Evolutionary conservation across 2,797 vertebrate genomes (phyloP).

Genomic region (Nasua narica): DNA sequence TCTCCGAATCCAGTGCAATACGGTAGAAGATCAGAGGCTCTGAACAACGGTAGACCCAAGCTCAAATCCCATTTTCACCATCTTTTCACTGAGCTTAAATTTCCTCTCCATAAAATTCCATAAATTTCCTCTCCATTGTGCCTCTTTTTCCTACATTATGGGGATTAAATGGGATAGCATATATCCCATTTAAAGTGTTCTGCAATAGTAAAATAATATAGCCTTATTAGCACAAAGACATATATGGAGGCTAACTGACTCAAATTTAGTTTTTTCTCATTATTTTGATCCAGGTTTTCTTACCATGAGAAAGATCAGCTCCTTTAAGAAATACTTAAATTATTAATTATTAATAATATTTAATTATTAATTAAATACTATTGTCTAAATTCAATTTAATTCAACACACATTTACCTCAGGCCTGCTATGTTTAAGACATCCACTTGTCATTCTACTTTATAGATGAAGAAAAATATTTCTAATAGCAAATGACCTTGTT

Average conservation of each 20-base stretch:
- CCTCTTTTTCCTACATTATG: background rate
- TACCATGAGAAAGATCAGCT: background rate
- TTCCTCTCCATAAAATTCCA: background rate
- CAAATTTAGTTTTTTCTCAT: background rate
- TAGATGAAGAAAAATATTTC: constrained; percentile 1
- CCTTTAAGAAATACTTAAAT: too few species aligned
- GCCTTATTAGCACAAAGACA: background rate
- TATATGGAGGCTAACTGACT: background rate
- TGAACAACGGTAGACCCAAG: background rate
- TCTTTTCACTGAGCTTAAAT: background rate
- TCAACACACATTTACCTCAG: background rate
- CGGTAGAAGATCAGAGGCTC: background rate
- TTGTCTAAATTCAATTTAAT: constrained; percentile 30
- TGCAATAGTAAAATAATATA: background rate
- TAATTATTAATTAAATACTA: too few species aligned
- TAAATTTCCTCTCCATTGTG: constrained; percentile 5
- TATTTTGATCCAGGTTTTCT: constrained; percentile 10
- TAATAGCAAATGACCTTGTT: constrained; percentile 13
- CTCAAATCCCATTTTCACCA: background rate
- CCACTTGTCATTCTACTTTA: background rate
- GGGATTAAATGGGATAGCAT: background rate
- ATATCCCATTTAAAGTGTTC: constrained; percentile 8
- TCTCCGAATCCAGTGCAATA: background rate
- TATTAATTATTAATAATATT: too few species aligned
- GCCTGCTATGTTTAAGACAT: background rate